A percentile compares a stretch with the other conserved stretches of the same genome.
Evolutionary conservation across 2,797 vertebrate genomes (phyloP).

Genomic region (Falco columbarius): DNA sequence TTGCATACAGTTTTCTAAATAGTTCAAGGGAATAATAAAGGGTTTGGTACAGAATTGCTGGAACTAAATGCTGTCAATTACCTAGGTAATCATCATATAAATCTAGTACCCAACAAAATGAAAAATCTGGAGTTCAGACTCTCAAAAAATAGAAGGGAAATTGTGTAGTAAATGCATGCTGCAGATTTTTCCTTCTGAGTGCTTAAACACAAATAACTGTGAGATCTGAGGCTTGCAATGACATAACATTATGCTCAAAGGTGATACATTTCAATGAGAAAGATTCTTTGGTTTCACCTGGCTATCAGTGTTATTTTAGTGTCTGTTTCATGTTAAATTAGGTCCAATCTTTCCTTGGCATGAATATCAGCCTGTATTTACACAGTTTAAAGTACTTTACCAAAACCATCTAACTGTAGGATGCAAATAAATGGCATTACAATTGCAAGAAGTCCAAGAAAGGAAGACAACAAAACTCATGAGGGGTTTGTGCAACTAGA

Average conservation of each 20-base stretch:
- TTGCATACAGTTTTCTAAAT: background rate
- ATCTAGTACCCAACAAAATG: background rate
- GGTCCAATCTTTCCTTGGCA: background rate
- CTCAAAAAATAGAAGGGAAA: background rate
- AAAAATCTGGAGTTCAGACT: background rate
- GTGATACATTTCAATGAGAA: background rate
- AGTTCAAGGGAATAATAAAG: background rate
- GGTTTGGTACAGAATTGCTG: background rate
- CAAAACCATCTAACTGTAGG: background rate
- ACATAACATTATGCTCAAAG: background rate
- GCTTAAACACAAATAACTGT: slow-evolving; percentile 6
- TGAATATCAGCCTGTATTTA: slow-evolving; percentile 38
- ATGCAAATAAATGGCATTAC: background rate
- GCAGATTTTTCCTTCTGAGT: background rate
- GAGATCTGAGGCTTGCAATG: background rate
- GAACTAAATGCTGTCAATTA: background rate
- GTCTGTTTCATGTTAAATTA: background rate
- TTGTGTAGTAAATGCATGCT: background rate
- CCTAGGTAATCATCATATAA: background rate
- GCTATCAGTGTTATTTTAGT: slow-evolving; percentile 17
- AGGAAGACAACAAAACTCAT: slow-evolving; percentile 24
- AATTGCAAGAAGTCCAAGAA: slow-evolving; percentile 15
- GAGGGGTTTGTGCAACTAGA: slow-evolving; percentile 32
- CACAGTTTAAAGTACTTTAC: slow-evolving; percentile 11
- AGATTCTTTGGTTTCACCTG: slow-evolving; percentile 51